These are phyloP conservation scores for Pteria penguin DNA, from an alignment of 2,888 invertebrate species.

Conservation along the genomic window DNA sequence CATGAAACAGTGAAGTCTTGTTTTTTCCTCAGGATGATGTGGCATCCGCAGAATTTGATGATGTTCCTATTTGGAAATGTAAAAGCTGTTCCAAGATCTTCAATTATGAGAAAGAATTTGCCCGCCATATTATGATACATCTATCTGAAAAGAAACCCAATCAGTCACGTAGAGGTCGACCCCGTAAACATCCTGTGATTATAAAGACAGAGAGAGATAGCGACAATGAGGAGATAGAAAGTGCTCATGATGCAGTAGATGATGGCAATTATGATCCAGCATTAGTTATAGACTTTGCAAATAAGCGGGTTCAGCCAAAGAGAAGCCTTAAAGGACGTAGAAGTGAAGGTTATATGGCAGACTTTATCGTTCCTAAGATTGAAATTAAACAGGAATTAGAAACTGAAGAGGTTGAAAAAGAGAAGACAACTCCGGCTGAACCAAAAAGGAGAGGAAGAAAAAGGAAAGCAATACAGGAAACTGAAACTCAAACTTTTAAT, in stretches of 20 bases:
- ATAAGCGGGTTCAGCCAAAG: constrained; percentile 52
- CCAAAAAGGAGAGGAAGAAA: constrained; percentile 55
- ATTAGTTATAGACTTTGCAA: constrained; percentile 32
- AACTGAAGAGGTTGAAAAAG: constrained; percentile 12
- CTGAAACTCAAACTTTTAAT: too few relatives aligned
- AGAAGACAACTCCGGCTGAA: neutral
- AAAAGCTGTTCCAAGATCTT: constrained; percentile 61
- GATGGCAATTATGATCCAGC: constrained; percentile 25
- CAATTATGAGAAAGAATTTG: constrained; percentile 57
- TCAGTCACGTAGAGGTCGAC: constrained; percentile 9
- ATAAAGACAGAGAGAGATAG: constrained; percentile 8
- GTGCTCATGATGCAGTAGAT: neutral
- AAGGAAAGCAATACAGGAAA: too few relatives aligned
- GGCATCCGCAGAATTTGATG: neutral
- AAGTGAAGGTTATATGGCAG: constrained; percentile 52
- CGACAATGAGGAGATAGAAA: constrained; percentile 21
- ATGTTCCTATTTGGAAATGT: constrained; percentile 41
- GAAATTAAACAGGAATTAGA: constrained; percentile 9
- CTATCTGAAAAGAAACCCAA: constrained; percentile 33
- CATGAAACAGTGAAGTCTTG: too few relatives aligned
- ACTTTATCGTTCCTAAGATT: constrained; percentile 26
- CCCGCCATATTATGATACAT: constrained; percentile 64
- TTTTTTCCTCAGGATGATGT: constrained; percentile 3
- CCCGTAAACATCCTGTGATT: neutral
- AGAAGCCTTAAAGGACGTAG: constrained; percentile 60